These are phyloP conservation scores for Conistra vaccinii DNA, from an alignment of 2,888 invertebrate species.

Conservation along the genomic window DNA sequence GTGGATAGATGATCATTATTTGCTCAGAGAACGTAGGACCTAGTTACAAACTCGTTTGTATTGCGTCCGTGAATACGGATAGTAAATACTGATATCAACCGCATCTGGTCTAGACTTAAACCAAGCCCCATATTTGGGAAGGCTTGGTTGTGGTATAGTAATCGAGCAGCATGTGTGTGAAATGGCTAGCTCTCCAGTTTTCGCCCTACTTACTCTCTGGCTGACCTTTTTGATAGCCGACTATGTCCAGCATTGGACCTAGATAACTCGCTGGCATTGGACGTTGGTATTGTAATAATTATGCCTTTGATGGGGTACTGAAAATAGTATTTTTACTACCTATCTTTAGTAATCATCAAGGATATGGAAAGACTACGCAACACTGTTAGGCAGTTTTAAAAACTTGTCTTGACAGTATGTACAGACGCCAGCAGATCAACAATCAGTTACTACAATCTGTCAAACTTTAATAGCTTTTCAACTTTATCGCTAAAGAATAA, in stretches of 20 bases:
- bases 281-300: too few species aligned
- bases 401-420: not conserved
- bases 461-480: too few species aligned
- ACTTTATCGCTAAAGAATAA: too few species aligned
- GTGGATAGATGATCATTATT: slow-evolving; percentile 7
- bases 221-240: slow-evolving; percentile 3
- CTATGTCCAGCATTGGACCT: not conserved
- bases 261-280: not conserved
- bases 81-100: slow-evolving; percentile 14
- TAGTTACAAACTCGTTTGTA: slow-evolving; percentile 2
- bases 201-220: not conserved
- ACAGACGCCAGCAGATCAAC: too few species aligned
- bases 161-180: slow-evolving; percentile 19
- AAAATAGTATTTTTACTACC: not conserved
- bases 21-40: not conserved
- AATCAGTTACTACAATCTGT: too few species aligned
- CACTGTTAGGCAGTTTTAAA: not conserved
- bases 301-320: not conserved
- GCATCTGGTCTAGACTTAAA: slow-evolving; percentile 10
- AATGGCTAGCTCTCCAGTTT: slow-evolving; percentile 3
- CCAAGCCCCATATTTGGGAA: slow-evolving; percentile 5
- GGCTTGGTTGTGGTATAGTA: slow-evolving; percentile 5
- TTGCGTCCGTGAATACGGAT: not conserved
- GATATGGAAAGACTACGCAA: not conserved
- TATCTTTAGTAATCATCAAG: not conserved